Evolutionary conservation across 2,113 vertebrate species (phyloP).

Genomic region (Meriones unguiculatus): DNA sequence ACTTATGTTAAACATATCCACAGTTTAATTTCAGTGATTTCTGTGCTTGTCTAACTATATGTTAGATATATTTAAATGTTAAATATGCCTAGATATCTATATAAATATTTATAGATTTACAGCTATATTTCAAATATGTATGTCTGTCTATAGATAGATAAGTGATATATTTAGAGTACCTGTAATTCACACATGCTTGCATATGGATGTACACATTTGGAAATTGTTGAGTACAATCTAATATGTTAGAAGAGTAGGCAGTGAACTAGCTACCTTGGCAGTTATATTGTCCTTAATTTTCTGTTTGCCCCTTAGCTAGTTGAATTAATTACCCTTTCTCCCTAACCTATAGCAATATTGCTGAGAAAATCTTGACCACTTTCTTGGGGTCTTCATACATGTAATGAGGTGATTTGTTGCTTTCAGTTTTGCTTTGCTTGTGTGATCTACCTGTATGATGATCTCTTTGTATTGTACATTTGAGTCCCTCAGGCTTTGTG

Average conservation of each 20-base stretch:
- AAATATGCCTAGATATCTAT: background rate
- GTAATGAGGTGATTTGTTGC: background rate
- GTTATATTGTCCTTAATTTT: background rate
- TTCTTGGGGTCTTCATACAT: too few relatives aligned
- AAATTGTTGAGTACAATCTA: constrained; percentile 12
- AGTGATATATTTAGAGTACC: background rate
- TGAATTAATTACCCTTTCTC: background rate
- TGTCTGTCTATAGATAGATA: background rate
- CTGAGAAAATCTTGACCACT: background rate
- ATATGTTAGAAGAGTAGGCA: background rate
- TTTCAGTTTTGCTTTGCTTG: background rate
- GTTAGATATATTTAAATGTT: background rate
- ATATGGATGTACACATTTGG: background rate
- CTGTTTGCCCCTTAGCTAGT: background rate
- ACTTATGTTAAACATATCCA: background rate
- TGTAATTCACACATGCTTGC: background rate
- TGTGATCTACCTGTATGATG: background rate
- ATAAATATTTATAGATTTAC: background rate
- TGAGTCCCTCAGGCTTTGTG: background rate
- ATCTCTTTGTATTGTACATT: background rate
- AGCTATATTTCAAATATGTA: background rate
- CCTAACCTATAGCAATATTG: background rate
- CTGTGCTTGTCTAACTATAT: background rate
- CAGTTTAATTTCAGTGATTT: too few relatives aligned
- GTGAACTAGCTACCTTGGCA: background rate